These are phyloP conservation scores for Diadophis punctatus DNA, from an alignment of 2,113 vertebrate genomes.

Conservation along the genomic window DNA sequence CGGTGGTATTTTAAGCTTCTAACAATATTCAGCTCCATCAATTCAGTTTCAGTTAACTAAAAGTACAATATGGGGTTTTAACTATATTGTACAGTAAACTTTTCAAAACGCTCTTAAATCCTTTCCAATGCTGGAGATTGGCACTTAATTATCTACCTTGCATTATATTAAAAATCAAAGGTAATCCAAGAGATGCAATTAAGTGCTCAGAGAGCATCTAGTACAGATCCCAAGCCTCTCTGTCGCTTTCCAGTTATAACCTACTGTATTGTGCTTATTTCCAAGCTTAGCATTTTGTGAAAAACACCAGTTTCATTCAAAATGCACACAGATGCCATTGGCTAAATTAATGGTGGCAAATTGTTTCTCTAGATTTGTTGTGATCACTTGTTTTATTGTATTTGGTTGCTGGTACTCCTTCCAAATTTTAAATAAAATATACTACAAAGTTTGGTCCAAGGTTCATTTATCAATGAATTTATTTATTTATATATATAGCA, in stretches of 20 bases:
- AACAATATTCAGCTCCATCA: background rate
- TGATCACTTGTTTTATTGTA: background rate
- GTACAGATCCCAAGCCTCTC: background rate
- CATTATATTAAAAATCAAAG: background rate
- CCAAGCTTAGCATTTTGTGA: background rate
- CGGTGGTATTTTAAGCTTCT: background rate
- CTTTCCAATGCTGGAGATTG: background rate
- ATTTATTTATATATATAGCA: background rate
- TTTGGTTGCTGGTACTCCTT: background rate
- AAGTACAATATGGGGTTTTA: background rate
- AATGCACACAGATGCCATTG: background rate
- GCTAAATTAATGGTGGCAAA: background rate
- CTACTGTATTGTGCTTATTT: background rate
- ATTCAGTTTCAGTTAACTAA: rapidly evolving
- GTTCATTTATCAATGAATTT: background rate
- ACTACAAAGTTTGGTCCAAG: background rate
- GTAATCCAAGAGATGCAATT: background rate
- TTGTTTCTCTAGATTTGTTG: background rate
- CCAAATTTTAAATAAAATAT: background rate
- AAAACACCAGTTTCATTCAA: background rate
- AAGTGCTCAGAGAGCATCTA: background rate
- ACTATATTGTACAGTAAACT: background rate
- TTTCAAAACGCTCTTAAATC: background rate
- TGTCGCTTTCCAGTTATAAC: background rate
- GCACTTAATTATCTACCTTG: background rate